Evolutionary conservation across 2,888 invertebrate species (phyloP), one percentile per base, ranked within the genome.

Genomic region (Incurvaria masculella): DNA sequence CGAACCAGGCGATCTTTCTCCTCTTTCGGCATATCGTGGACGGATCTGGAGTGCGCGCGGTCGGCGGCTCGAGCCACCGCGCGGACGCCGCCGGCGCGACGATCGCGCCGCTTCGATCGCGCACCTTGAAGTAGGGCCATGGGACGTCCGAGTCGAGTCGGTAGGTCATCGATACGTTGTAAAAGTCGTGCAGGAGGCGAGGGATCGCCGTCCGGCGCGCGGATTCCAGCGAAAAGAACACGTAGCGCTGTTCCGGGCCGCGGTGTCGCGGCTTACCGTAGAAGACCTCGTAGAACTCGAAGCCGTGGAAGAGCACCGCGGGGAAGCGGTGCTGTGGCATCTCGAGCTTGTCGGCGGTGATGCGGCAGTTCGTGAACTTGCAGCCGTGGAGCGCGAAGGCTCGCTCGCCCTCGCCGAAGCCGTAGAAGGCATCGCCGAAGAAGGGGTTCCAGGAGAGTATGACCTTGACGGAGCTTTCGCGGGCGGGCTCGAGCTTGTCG

Each of bases 141-240:
- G 63, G 39, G 16, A 81, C 58, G 54, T 81, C 81, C 48, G 81
- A 81, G 53, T 74, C 79, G 49, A 75, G 53, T 50, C 81, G 68
- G 57, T 82, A 82, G 1, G 76, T 81, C 79, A 82, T 81, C 2
- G 82, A 83, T 51, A 74, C 60, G 56, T 84, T 83, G 54, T 78
- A 86, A 49, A 82, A 81, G 26, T 64, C 54, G 6, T 61, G 56
- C 41, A 69, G 66, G 42, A 55, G 51, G 8, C 51, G 51, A 1
- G 48, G n/a, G 21, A 54, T 43, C 4, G 48, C 26, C 2, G 62
- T 50, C 49, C 66, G 60, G 1, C 49, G 52, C 14, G 74, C 70
- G 16, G 74, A 66, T 55, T 83, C 83, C 57, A 79, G 61, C 33
- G 70, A 60, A 1, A 72, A 68, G 53, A 74, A 82, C 1, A 82